A percentile compares a stretch with the other conserved stretches of the same genome.
These are phyloP conservation scores for Laterallus jamaicensis DNA, from an alignment of 2,113 vertebrate species.

Conservation along the genomic window DNA sequence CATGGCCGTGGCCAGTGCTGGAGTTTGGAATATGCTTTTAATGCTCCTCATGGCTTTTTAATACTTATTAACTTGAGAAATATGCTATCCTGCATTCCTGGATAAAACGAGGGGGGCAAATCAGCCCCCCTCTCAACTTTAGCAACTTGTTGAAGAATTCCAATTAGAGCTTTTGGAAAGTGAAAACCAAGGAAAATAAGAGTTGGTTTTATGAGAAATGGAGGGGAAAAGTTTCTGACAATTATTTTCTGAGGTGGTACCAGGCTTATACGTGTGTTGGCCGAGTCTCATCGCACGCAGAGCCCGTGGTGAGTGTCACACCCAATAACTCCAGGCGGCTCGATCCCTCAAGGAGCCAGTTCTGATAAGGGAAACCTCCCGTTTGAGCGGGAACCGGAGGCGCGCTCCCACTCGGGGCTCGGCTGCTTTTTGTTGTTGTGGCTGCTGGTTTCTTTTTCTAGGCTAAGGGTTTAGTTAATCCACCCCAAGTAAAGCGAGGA, in stretches of 20 bases:
- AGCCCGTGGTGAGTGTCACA: background rate
- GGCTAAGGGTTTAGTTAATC: background rate
- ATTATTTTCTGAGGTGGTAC: background rate
- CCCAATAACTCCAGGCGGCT: background rate
- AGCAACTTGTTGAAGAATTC: background rate
- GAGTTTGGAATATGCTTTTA: background rate
- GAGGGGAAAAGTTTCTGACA: background rate
- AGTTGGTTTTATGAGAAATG: background rate
- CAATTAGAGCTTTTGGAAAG: background rate
- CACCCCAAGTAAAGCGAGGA: too few species aligned
- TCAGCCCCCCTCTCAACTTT: background rate
- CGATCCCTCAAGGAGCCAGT: background rate
- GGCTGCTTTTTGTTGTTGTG: too few species aligned
- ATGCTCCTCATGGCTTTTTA: background rate
- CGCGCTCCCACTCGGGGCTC: too few species aligned
- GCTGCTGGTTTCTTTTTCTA: too few species aligned
- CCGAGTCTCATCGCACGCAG: background rate
- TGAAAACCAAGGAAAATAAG: too few species aligned
- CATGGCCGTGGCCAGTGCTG: background rate
- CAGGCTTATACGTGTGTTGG: accelerated
- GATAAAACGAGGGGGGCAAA: background rate
- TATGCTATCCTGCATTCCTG: background rate
- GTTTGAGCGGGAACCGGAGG: background rate
- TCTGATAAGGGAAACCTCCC: background rate
- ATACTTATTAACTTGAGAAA: background rate